Evolutionary conservation across 2,888 invertebrate species (phyloP).

Genomic region (Tenodera sinensis): DNA sequence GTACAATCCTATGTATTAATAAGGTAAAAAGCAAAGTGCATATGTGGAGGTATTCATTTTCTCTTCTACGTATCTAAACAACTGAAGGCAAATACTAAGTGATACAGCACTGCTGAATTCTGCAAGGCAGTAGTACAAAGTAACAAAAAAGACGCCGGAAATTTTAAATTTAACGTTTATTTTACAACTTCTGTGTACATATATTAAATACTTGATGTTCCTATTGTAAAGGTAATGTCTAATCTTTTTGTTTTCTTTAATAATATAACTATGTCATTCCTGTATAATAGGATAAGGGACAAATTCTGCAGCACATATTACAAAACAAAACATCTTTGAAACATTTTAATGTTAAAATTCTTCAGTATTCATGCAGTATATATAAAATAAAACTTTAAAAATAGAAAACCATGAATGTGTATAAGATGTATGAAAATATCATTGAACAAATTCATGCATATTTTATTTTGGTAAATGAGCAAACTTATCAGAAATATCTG

Average conservation of each 20-base stretch:
- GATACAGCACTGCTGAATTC: neutral
- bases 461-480: neutral
- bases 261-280: neutral
- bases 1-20: neutral
- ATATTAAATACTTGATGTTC: conserved; percentile 1
- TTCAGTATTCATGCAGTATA: neutral
- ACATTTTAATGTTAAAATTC: neutral
- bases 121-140: neutral
- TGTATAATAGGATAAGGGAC: neutral
- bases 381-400: neutral
- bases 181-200: neutral
- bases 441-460: neutral
- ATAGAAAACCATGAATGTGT: neutral
- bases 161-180: neutral
- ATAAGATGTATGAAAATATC: neutral
- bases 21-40: neutral
- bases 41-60: neutral
- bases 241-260: neutral
- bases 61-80: neutral
- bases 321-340: neutral
- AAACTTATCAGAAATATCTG: neutral
- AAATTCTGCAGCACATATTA: neutral
- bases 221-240: neutral
- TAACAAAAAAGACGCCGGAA: neutral
- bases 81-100: neutral